Base-by-base conservation (phyloP, 2,113 vertebrate genomes). In the Oxygymnocypris stewartii region DNA sequence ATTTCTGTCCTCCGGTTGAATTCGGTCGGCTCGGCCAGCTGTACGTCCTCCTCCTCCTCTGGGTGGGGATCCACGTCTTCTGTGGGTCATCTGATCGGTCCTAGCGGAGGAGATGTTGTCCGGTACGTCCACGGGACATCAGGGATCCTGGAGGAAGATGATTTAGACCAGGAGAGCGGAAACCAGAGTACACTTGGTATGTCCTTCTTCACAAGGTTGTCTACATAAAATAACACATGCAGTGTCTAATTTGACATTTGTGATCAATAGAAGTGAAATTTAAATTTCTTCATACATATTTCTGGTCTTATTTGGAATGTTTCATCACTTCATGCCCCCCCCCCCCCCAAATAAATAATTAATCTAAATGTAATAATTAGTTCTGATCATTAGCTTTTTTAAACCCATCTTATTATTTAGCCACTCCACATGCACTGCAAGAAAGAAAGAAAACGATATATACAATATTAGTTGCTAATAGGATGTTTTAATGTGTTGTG, bases 141-240 rank as follows among this genome's bases (percentile, higher is more conserved):
- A 16, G 93, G 91, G 73, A 89, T 88, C 71, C 87, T 93, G 77
- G 94, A 94, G 88, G 94, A 95, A 44, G 92, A 93, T 2, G 94
- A 95, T 44, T 84, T 94, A 87, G 92, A 94, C 81, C 94, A 91
- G 9, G 94, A 95, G 74, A 92, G 90, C 9, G 90, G 87, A 83
- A 91, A 88, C 88, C 94, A 94, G 13, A 92, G 92, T 90, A 89
- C 95, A 74, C 47, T 96, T 10, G 90, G 95, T 96, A 80, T 92
- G 93, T 90, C n/a, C 4, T 83, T 28, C 18, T 51, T 69, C 42
- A 83, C 49, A 49, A 31, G 67, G 75, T 69, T 49, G 12, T 13
- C 12, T 4, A 40, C 20, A n/a, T 20, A 81, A 9, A 63, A 63
- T 37, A 61, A 37, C 4, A 78, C 2, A 51, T 44, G 31, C 49